Conservation (phyloP, 2,113 vertebrate species). For the Phylloscopus trochiloides region DNA sequence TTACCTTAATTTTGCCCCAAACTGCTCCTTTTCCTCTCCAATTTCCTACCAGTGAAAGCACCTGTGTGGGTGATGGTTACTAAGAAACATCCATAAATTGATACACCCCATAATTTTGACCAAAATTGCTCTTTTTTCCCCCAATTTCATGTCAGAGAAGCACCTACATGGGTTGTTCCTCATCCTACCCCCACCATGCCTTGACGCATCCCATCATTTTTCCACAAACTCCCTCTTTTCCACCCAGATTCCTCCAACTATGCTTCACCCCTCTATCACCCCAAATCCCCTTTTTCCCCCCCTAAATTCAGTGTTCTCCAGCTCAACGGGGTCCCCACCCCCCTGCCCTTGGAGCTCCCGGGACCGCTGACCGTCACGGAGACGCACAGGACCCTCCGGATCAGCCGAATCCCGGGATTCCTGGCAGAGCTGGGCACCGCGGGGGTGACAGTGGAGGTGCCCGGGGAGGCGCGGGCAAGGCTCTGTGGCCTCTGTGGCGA, state of each 20-base stretch:
- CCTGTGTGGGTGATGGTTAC: not conserved
- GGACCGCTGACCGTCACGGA: rapidly evolving
- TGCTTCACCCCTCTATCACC: not conserved
- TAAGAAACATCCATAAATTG: not conserved
- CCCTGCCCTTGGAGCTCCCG: rapidly evolving
- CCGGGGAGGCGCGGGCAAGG: rapidly evolving
- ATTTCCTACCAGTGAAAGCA: not conserved
- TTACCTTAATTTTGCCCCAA: not conserved
- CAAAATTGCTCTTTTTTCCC: not conserved
- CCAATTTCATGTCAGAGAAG: not conserved
- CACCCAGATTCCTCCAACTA: not conserved
- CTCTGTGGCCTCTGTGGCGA: not conserved
- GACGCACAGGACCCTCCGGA: rapidly evolving
- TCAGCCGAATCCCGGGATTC: not conserved
- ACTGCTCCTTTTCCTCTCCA: not conserved
- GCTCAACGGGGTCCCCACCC: not conserved
- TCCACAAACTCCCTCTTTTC: not conserved
- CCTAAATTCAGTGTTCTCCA: not conserved
- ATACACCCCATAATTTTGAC: not conserved
- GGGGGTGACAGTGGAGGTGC: not conserved
- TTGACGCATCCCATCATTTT: not conserved
- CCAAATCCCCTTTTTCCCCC: not conserved
- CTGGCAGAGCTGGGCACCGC: not conserved
- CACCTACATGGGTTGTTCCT: not conserved
- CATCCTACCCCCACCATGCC: not conserved